Conservation (phyloP, 2,888 invertebrate species). For the Neuroscelio doddi region DNA sequence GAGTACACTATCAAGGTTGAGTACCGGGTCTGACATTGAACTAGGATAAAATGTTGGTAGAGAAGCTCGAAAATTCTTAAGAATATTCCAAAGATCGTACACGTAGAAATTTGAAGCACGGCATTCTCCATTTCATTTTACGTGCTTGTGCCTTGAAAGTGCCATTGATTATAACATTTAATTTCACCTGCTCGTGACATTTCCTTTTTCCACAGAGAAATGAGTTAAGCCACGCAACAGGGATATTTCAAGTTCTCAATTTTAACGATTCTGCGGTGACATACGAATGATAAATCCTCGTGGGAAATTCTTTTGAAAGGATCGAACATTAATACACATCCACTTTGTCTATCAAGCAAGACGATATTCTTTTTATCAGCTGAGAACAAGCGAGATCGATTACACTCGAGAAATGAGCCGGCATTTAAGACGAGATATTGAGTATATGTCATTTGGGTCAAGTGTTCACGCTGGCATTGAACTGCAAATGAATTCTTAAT, state of each 20-base stretch:
- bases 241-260: no score
- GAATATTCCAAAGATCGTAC: not conserved
- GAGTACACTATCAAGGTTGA: slow-evolving; percentile 45
- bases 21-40: slow-evolving; percentile 49
- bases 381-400: slow-evolving; percentile 36
- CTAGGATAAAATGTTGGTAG: slow-evolving; percentile 26
- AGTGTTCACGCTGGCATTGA: slow-evolving; percentile 43
- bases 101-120: no score
- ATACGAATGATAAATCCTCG: no score
- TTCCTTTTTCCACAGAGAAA: no score
- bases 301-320: no score
- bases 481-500: slow-evolving; percentile 44
- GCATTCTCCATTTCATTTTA: no score
- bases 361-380: slow-evolving; percentile 25
- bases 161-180: no score
- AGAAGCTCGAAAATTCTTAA: not conserved
- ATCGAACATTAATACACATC: not conserved
- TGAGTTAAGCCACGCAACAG: no score
- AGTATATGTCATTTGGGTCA: slow-evolving; percentile 47
- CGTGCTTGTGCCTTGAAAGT: no score
- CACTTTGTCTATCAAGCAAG: slow-evolving; percentile 1
- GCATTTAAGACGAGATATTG: slow-evolving; percentile 47
- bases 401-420: slow-evolving; percentile 40
- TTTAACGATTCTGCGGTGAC: no score
- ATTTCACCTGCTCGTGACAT: no score